Conservation (phyloP, 2,797 vertebrate genomes). For the Sebastes hopkinsi region DNA sequence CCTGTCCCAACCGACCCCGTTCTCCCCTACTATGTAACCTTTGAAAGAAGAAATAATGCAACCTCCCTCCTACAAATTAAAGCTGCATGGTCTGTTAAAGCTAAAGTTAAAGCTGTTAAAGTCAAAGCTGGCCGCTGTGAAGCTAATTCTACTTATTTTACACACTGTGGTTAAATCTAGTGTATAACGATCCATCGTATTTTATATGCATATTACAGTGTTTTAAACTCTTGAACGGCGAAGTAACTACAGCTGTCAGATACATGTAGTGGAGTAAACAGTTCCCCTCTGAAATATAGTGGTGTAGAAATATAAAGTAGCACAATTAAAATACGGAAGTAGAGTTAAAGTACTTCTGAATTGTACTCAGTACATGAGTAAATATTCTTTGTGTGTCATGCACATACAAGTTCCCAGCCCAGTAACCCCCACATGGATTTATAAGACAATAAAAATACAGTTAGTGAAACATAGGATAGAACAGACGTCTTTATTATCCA, state of each 20-base stretch:
- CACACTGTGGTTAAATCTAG: background rate
- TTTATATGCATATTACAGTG: background rate
- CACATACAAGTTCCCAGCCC: background rate
- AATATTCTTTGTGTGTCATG: background rate
- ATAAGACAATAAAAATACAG: background rate
- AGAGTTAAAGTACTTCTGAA: background rate
- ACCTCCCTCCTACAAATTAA: background rate
- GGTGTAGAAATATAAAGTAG: background rate
- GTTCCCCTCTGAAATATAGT: background rate
- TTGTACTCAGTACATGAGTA: background rate
- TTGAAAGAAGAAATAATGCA: background rate
- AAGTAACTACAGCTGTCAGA: background rate
- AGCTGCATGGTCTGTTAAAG: background rate
- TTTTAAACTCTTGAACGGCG: background rate
- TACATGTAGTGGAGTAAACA: background rate
- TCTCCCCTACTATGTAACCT: background rate
- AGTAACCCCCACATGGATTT: background rate
- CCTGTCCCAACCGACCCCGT: too few relatives aligned
- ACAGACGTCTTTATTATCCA: background rate
- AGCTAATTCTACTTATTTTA: background rate
- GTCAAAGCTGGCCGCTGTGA: background rate
- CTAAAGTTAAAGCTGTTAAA: background rate
- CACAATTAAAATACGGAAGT: background rate
- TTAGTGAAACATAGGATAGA: background rate
- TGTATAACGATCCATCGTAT: background rate